Conservation (phyloP, 2,797 vertebrate species). For the Vespertilio murinus region DNA sequence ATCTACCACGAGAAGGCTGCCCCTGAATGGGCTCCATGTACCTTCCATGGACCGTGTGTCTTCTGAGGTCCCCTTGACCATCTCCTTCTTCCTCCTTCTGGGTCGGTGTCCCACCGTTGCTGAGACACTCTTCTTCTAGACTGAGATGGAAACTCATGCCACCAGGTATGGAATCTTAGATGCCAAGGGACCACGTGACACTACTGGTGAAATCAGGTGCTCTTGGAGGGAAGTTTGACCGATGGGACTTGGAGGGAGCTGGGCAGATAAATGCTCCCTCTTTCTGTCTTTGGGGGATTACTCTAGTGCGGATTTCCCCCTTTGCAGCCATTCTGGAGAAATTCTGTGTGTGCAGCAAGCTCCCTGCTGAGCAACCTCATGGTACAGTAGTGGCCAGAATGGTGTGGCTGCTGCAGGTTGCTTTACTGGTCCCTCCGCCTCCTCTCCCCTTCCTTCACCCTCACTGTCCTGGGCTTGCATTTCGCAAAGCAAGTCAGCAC, state of each 20-base stretch:
- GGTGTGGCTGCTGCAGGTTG: accelerated
- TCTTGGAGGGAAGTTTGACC: not conserved
- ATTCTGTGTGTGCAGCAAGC: not conserved
- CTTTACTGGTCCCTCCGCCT: accelerated
- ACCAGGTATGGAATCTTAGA: not conserved
- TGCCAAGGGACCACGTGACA: not conserved
- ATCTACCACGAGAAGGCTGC: not conserved
- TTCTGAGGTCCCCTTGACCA: not conserved
- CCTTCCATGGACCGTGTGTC: not conserved
- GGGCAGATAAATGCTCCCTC: not conserved
- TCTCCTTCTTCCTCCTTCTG: not conserved
- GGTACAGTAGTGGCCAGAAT: accelerated
- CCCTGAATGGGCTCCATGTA: not conserved
- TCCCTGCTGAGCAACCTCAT: accelerated
- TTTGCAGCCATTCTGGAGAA: not conserved
- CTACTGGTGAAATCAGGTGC: not conserved
- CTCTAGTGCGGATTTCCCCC: not conserved
- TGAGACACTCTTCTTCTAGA: not conserved
- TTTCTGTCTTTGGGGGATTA: not conserved
- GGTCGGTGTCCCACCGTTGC: not conserved
- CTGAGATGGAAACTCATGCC: not conserved
- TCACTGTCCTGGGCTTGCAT: not conserved
- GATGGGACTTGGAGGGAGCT: not conserved
- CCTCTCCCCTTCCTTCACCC: no score
- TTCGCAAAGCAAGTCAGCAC: not conserved